A percentile compares a stretch with the other conserved stretches of the same genome.
phyloP scores from a whole-genome alignment of 2,113 vertebrate species.

The Centropristis striata region DNA sequence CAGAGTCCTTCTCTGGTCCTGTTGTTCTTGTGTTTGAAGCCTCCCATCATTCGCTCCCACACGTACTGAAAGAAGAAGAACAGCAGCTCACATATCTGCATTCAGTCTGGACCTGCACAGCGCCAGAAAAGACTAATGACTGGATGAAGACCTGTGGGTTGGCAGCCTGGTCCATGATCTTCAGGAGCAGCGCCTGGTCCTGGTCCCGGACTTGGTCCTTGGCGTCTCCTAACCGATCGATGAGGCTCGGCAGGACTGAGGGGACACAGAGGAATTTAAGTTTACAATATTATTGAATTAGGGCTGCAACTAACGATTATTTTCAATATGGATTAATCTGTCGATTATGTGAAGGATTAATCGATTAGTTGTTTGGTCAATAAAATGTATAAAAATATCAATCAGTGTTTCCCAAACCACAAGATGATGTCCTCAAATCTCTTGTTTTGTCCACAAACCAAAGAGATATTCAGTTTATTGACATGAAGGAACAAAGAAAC shows the following conservation, averaged over 20 bases:
- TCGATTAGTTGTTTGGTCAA: too few relatives aligned
- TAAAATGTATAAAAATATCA: too few relatives aligned
- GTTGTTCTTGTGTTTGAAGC: constrained; percentile 99
- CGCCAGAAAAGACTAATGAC: neutral
- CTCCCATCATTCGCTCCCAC: constrained; percentile 96
- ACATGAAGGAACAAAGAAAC: too few relatives aligned
- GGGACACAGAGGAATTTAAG: neutral
- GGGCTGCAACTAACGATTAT: too few relatives aligned
- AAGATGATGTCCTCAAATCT: too few relatives aligned
- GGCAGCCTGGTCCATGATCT: constrained; percentile 97
- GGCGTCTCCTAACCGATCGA: constrained; percentile 95
- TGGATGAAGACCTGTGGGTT: constrained; percentile 87
- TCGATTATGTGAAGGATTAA: too few relatives aligned
- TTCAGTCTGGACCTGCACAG: too few relatives aligned
- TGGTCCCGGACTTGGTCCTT: constrained; percentile 97
- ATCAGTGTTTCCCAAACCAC: too few relatives aligned
- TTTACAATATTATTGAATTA: too few relatives aligned
- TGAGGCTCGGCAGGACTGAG: constrained; percentile 94
- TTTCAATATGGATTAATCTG: too few relatives aligned
- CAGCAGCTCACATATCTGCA: neutral
- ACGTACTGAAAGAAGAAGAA: constrained; percentile 86
- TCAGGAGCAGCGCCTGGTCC: constrained; percentile 93
- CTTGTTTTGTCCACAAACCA: too few relatives aligned
- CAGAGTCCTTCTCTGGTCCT: constrained; percentile 96
- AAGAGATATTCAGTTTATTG: too few relatives aligned